A percentile compares a stretch with the other conserved stretches of the same genome.
phyloP scores from a whole-genome alignment of 2,888 invertebrate species.

The Podotricha telesiphe region DNA sequence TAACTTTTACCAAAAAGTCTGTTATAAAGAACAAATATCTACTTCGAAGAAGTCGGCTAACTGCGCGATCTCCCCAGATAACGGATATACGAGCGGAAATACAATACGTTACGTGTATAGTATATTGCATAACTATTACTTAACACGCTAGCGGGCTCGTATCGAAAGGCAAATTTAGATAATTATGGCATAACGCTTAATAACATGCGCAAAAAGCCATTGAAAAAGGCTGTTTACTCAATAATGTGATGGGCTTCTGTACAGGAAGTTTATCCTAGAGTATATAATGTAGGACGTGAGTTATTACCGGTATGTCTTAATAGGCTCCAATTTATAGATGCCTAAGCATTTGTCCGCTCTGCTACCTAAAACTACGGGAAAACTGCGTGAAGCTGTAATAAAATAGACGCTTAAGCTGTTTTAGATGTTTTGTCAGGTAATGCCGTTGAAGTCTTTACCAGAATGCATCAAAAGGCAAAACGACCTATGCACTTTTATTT shows the following conservation, averaged over 20 bases:
- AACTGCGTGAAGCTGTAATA: no score
- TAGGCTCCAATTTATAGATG: background rate
- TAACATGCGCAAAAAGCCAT: slow-evolving; percentile 1
- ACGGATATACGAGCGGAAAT: slow-evolving; percentile 19
- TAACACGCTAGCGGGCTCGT: background rate
- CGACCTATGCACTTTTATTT: no score
- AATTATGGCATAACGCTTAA: slow-evolving; percentile 7
- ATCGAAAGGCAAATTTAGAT: slow-evolving; percentile 16
- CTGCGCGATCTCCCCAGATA: slow-evolving; percentile 7
- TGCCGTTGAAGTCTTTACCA: no score
- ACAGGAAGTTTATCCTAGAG: background rate
- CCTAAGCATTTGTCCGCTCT: no score
- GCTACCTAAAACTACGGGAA: no score
- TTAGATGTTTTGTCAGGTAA: no score
- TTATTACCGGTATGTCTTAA: background rate
- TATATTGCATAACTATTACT: slow-evolving; percentile 20
- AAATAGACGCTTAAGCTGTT: no score
- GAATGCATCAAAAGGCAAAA: no score
- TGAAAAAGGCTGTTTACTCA: background rate
- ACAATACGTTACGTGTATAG: slow-evolving; percentile 19
- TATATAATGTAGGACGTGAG: no score
- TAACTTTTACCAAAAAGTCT: no score
- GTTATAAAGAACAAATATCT: background rate
- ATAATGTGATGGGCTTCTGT: background rate
- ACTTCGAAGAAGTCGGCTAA: background rate